A percentile compares a stretch with the other conserved stretches of the same genome.
Conservation (phyloP, 92 coral and sea anemone genomes). For the Actinernus sp. region DNA sequence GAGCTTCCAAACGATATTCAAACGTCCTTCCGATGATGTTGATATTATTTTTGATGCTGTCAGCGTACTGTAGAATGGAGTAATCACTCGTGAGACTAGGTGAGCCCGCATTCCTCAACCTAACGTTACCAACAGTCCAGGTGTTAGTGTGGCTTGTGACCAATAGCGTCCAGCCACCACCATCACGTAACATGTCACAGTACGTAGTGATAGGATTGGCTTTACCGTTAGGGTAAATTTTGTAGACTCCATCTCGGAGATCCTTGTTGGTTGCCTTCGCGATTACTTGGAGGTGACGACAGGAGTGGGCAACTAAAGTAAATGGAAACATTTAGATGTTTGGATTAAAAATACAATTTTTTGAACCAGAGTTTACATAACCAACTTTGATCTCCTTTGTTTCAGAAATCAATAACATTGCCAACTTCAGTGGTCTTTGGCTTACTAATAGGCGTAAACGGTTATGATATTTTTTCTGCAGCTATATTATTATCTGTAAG, state of each 20-base stretch:
- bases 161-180: constrained; percentile 88
- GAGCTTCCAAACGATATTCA: constrained; percentile 75
- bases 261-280: constrained; percentile 35
- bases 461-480: not conserved
- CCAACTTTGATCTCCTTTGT: not conserved
- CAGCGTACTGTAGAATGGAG: constrained; percentile 69
- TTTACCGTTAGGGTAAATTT: constrained; percentile 63
- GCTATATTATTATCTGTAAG: no score
- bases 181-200: constrained; percentile 85
- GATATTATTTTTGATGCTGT: constrained; percentile 45
- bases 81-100: constrained; percentile 62
- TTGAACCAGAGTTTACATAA: not conserved
- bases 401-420: not conserved
- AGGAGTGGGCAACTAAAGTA: constrained; percentile 61
- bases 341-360: no score
- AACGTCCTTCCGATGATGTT: constrained; percentile 50
- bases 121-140: constrained; percentile 54
- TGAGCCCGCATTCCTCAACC: constrained; percentile 19
- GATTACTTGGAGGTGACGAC: constrained; percentile 58
- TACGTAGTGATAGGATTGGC: constrained; percentile 46
- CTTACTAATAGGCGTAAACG: constrained; percentile 2
- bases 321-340: no score
- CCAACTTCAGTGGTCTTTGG: no score
- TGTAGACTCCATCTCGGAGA: constrained; percentile 79
- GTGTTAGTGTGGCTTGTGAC: constrained; percentile 75